Base-by-base conservation (phyloP, 2,797 vertebrate species). In the Ammospiza maritima region DNA sequence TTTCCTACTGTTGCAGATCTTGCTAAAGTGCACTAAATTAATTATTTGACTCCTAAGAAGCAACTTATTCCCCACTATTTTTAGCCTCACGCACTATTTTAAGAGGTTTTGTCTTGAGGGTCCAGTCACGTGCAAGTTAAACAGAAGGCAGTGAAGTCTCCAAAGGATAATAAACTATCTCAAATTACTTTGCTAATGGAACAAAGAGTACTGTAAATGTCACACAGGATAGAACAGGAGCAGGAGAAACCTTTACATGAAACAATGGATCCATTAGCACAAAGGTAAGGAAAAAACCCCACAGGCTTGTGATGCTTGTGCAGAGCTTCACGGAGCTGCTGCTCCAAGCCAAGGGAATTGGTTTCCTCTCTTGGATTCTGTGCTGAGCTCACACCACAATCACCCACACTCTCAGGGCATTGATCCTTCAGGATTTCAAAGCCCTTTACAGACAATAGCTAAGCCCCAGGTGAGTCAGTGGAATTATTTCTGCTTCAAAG, bases 111-210 rank as follows among this genome's bases (percentile, higher is more conserved):
- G 48, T 66, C 75, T 78, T 91, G 78, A 75, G 48, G 81, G 88
- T 89, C 91, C 78, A 60, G 79, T 85, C 93, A 79, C 78, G 30
- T 96, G 95, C 88, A 96, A 94, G 95, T 96, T 95, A 95, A 94
- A 66, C 90, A 94, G 90, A 78, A 56, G 77, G 94, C 85, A 90
- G 69, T 20, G 38, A 89, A 95, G 83, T 91, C 94, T 93, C 93
- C 88, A 80, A 94, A 96, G 96, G 77, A 72, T 73, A 96, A 96
- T 91, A 96, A 96, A 95, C 85, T 64, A 13, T 89, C 94, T 92
- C 92, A 72, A 92, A 96, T 96, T 84, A 90, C 96, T 97, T 83
- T 65, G 91, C 84, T 97, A 96, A 96, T 97, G 96, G 96, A 95
- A 97, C 88, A 89, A 65, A 92, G 96, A 95, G 95, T 66, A 58